These are phyloP conservation scores for Arctocebus calabarensis DNA, from an alignment of 2,797 vertebrate genomes.

Conservation along the genomic window DNA sequence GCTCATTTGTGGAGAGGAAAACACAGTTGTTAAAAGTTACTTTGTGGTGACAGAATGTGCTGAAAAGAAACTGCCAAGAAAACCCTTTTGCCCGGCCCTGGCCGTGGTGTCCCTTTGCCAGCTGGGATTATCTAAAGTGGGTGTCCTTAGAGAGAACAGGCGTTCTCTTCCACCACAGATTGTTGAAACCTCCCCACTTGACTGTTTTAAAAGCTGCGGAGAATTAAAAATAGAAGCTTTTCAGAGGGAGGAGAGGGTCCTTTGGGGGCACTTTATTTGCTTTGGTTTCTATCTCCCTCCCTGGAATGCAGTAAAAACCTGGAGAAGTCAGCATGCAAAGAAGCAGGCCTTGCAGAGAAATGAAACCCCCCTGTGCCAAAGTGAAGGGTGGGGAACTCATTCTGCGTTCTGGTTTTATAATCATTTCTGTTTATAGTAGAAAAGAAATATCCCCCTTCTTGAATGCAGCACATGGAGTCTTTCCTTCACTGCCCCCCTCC, in stretches of 20 bases:
- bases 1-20: slow-evolving; percentile 59
- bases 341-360: slow-evolving; percentile 73
- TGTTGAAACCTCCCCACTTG: slow-evolving; percentile 82
- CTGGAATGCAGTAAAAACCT: slow-evolving; percentile 86
- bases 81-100: slow-evolving; percentile 73
- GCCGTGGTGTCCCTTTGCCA: slow-evolving; percentile 74
- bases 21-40: slow-evolving; percentile 63
- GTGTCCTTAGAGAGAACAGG: slow-evolving; percentile 80
- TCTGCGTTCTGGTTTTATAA: slow-evolving; percentile 88
- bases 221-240: slow-evolving; percentile 87
- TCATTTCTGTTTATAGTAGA: slow-evolving; percentile 87
- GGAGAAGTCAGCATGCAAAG: slow-evolving; percentile 78
- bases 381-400: slow-evolving; percentile 80
- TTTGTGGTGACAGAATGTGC: slow-evolving; percentile 80
- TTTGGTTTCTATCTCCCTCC: slow-evolving; percentile 87
- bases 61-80: slow-evolving; percentile 80
- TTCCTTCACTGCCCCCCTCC: slow-evolving; percentile 81
- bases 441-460: slow-evolving; percentile 86
- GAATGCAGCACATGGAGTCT: slow-evolving; percentile 79
- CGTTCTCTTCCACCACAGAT: slow-evolving; percentile 83
- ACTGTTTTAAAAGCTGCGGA: slow-evolving; percentile 88
- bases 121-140: slow-evolving; percentile 84
- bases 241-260: slow-evolving; percentile 83
- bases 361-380: slow-evolving; percentile 78
- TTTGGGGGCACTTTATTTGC: slow-evolving; percentile 87